Conservation (phyloP, 2,797 vertebrate species). For the Epinephelus awoara region DNA sequence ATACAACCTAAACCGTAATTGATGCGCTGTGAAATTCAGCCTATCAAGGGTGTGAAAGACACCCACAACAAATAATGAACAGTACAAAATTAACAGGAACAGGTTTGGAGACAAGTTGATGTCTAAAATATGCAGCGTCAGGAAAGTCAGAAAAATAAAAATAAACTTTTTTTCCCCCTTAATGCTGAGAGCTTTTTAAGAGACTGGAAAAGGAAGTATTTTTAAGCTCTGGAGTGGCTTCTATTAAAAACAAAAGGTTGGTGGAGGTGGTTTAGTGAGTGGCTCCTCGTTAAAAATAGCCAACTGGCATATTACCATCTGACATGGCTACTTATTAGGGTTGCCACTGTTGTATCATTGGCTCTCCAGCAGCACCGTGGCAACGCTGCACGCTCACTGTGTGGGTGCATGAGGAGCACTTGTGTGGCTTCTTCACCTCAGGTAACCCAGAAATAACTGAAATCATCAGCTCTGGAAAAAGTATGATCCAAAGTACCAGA, state of each 20-base stretch:
- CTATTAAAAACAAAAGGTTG: conserved; percentile 29
- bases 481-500: conserved; percentile 21
- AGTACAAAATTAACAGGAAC: background rate
- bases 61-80: conserved; percentile 11
- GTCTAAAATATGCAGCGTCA: conserved; percentile 7
- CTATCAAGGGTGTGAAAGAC: conserved; percentile 7
- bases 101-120: background rate
- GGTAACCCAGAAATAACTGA: conserved; percentile 51
- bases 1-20: background rate
- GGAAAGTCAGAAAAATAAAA: background rate
- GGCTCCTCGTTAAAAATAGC: conserved; percentile 47
- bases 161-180: background rate
- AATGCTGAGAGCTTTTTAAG: no score
- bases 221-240: no score
- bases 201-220: no score
- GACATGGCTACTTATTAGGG: conserved; percentile 34
- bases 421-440: conserved; percentile 67
- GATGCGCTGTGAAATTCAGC: conserved; percentile 20
- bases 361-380: conserved; percentile 48
- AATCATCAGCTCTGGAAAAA: conserved; percentile 40
- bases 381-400: conserved; percentile 53
- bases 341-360: conserved; percentile 35
- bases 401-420: conserved; percentile 62
- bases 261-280: conserved; percentile 10
- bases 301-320: conserved; percentile 23